Base-by-base conservation (phyloP, 2,888 invertebrate genomes). In the Ecliptopera silaceata region DNA sequence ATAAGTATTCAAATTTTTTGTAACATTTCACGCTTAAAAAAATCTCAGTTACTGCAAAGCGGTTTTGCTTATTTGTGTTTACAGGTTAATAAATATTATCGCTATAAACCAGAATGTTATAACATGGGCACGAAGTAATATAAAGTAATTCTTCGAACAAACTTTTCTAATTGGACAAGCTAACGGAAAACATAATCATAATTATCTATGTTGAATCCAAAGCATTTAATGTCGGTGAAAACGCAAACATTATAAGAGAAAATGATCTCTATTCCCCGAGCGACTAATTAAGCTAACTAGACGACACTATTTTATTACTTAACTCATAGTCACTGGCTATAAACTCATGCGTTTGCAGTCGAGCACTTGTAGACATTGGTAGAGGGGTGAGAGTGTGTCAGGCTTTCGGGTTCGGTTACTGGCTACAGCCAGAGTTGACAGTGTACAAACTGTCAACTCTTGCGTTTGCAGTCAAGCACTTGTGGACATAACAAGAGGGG, bases 221-320 rank as follows among this genome's bases (percentile, higher is more conserved):
- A 45, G 59, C 47, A 51, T 45, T 56, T 53, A 64, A 55, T 51
- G 49, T 52, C 22, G 56, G 59, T 53, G 58, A 59, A 65, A 64
- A 49, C 55, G 45, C 48, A 43, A 46, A 57, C 51, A 54, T 63
- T 57, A 56, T 58, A 59, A 61, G 59, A 66, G 64, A 66, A 64
- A 66, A 51, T 64, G 64, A 57, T 61, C 61, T 53, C 45, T 57
- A 61, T 61, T 52, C 57, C 47, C 15, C 6, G 17, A 11, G 49
- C 31, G 46, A 59, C 59, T 58, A 61, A 63, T 65, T 58, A 64
- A 54, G 58, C 56, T 60, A 61, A 60, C 65, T 61, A 56, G 63
- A 57, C 45, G 61, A 63, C 63, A 61, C 49, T 63, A 53, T 56
- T 61, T 60, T 54, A 66, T 59, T 56, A 57, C 51, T 57, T 55